Evolutionary conservation across 2,797 vertebrate species (phyloP).

Genomic region (Emys orbicularis): DNA sequence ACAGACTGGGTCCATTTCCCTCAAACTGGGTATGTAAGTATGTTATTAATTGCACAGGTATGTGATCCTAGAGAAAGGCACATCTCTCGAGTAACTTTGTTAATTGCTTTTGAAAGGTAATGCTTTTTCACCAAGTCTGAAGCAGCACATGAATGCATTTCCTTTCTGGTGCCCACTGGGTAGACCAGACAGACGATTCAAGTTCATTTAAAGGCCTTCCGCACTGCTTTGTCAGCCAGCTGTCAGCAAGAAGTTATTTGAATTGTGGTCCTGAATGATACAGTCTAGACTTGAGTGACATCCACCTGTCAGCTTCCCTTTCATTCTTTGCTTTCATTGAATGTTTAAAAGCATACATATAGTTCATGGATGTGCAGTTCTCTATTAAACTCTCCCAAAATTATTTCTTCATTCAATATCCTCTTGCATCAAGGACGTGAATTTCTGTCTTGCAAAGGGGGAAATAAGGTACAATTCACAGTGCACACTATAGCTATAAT

Average conservation of each 20-base stretch:
- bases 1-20: neutral
- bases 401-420: neutral
- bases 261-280: conserved; percentile 59
- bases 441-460: conserved; percentile 15
- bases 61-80: neutral
- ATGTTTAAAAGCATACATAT: conserved; percentile 31
- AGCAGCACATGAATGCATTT: conserved; percentile 21
- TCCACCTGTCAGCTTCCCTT: conserved; percentile 38
- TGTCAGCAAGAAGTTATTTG: conserved; percentile 50
- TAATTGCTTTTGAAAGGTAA: neutral
- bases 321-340: conserved; percentile 39
- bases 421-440: neutral
- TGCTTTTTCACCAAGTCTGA: neutral
- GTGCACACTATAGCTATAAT: conserved; percentile 22
- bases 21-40: neutral
- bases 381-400: neutral
- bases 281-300: conserved; percentile 18
- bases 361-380: conserved; percentile 37
- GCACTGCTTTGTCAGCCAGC: conserved; percentile 40
- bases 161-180: neutral
- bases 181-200: conserved; percentile 14
- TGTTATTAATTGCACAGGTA: neutral
- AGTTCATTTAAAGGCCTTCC: conserved; percentile 54
- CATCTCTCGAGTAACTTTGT: neutral
- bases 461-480: neutral